Conservation (phyloP, 1,140 invertebrate species). For the Venturia canescens region DNA sequence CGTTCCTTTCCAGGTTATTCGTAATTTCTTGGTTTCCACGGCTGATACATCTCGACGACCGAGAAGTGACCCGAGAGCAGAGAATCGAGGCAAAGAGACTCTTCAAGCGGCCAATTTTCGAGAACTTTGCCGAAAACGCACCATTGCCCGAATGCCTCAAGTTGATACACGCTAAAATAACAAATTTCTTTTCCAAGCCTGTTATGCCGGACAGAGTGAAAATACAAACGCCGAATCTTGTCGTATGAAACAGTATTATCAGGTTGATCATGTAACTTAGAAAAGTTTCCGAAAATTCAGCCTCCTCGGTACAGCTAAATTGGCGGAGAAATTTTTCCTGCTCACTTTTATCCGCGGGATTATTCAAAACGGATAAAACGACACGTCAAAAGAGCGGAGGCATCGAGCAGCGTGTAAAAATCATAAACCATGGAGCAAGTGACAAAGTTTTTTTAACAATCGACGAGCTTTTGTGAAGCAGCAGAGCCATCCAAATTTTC, state of each 20-base stretch:
- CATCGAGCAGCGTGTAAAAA: no score
- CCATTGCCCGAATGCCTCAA: slow-evolving; percentile 67
- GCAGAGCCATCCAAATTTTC: no score
- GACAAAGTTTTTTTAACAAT: no score
- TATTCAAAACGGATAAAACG: no score
- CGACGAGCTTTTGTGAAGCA: no score
- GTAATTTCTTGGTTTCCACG: slow-evolving; percentile 83
- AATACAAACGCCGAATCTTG: slow-evolving; percentile 58
- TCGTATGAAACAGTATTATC: slow-evolving; percentile 65
- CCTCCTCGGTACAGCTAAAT: not conserved
- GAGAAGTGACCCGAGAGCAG: slow-evolving; percentile 80
- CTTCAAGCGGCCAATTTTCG: slow-evolving; percentile 79
- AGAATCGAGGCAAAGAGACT: slow-evolving; percentile 79
- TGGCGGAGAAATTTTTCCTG: not conserved
- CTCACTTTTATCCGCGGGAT: no score
- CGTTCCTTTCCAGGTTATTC: slow-evolving; percentile 77
- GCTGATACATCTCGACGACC: slow-evolving; percentile 82
- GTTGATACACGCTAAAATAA: slow-evolving; percentile 64
- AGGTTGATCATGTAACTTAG: slow-evolving; percentile 61
- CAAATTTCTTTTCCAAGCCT: slow-evolving; percentile 62
- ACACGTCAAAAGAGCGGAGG: no score
- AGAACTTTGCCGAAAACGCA: slow-evolving; percentile 66
- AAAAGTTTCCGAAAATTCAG: slow-evolving; percentile 61
- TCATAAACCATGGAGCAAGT: no score
- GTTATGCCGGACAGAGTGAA: slow-evolving; percentile 54